These are phyloP conservation scores for Lucinisca nassula DNA, from an alignment of 2,888 invertebrate genomes.

Conservation along the genomic window DNA sequence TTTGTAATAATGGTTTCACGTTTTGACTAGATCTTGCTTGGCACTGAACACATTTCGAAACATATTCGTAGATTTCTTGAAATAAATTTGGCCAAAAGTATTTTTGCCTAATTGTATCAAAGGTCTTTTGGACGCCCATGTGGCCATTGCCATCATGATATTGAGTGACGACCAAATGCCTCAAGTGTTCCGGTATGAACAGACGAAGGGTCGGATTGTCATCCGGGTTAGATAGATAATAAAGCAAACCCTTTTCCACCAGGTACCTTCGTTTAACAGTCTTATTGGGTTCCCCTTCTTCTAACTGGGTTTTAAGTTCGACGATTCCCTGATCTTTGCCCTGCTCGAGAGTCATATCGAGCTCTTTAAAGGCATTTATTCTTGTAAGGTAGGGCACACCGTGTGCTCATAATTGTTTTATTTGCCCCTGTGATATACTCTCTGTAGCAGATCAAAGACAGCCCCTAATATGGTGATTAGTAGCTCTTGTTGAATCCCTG, in stretches of 20 bases:
- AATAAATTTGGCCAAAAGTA: constrained; percentile 36
- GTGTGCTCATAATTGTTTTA: too few species aligned
- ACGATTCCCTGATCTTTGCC: background rate
- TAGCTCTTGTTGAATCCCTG: too few species aligned
- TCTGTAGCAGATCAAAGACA: too few species aligned
- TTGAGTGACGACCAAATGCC: background rate
- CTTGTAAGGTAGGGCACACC: too few species aligned
- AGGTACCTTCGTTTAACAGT: background rate
- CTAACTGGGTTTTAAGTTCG: background rate
- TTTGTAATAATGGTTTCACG: constrained; percentile 12
- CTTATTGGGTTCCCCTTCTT: background rate
- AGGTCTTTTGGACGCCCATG: constrained; percentile 8
- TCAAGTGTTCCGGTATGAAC: constrained; percentile 1
- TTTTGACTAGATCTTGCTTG: background rate
- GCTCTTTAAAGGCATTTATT: too few species aligned
- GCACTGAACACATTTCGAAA: constrained; percentile 15
- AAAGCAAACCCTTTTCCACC: constrained; percentile 26
- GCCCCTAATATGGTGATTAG: too few species aligned
- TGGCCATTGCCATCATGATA: constrained; percentile 1
- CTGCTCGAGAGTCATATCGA: background rate
- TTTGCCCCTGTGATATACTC: too few species aligned
- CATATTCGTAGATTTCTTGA: constrained; percentile 14
- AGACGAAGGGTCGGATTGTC: constrained; percentile 7
- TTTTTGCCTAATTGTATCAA: constrained; percentile 8
- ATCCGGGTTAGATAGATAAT: constrained; percentile 16